These are phyloP conservation scores for Tokudaia muenninki DNA, from an alignment of 2,797 vertebrate genomes.

Conservation along the genomic window DNA sequence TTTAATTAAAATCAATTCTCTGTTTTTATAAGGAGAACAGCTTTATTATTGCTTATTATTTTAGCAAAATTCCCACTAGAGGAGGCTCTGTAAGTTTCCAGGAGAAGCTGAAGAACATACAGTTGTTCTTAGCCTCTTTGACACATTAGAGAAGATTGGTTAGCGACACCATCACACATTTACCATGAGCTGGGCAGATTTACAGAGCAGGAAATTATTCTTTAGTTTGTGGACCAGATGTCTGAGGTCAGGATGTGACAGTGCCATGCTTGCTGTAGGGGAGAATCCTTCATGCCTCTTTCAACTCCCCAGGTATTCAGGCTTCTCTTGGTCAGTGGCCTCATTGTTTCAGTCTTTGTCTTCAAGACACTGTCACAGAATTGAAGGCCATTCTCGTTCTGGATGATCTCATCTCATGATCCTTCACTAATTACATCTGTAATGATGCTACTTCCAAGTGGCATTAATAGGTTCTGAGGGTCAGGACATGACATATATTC, in stretches of 20 bases:
- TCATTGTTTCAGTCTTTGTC: not conserved
- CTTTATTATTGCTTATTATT: constrained; percentile 19
- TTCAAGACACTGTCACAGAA: not conserved
- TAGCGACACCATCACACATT: not conserved
- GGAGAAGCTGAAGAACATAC: not conserved
- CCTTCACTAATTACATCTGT: not conserved
- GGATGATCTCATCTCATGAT: not conserved
- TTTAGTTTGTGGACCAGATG: not conserved
- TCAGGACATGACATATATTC: not conserved
- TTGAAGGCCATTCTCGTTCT: not conserved
- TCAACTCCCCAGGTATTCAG: not conserved
- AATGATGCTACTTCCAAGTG: not conserved
- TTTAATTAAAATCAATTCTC: not conserved
- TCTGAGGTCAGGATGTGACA: not conserved
- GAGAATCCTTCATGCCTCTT: not conserved
- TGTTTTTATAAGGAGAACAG: not conserved
- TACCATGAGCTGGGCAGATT: not conserved
- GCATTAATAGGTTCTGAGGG: not conserved
- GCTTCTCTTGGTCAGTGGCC: not conserved
- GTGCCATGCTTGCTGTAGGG: too few species aligned
- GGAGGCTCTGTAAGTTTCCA: not conserved
- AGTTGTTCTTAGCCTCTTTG: not conserved
- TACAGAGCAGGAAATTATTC: not conserved
- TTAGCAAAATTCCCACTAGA: not conserved
- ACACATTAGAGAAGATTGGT: not conserved